Conservation (phyloP, 2,797 vertebrate species). For the Etheostoma perlongum region DNA sequence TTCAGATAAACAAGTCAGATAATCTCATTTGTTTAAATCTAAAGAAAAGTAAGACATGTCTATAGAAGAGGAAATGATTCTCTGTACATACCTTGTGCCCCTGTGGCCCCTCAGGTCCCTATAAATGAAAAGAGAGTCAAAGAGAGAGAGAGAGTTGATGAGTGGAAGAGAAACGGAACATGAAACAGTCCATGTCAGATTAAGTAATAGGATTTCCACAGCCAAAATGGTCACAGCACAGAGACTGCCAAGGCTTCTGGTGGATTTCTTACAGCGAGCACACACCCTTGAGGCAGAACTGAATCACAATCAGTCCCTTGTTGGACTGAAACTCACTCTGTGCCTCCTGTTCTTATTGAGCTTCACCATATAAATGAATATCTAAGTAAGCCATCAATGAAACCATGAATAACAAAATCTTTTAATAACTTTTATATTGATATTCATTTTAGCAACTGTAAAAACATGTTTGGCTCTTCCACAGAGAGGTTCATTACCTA, state of each 20-base stretch:
- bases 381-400: conserved; percentile 63
- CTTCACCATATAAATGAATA: conserved; percentile 58
- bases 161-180: conserved; percentile 26
- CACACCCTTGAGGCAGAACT: conserved; percentile 71
- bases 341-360: conserved; percentile 53
- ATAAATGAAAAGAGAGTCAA: conserved; percentile 53
- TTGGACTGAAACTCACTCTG: conserved; percentile 59
- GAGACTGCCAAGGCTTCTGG: conserved; percentile 69
- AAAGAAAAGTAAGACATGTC: conserved; percentile 29
- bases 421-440: conserved; percentile 61
- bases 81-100: conserved; percentile 91
- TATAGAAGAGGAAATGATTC: conserved; percentile 21
- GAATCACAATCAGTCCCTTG: conserved; percentile 72
- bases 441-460: conserved; percentile 43
- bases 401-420: conserved; percentile 50
- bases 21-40: conserved; percentile 19
- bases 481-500: conserved; percentile 41
- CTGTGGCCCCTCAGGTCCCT: conserved; percentile 95
- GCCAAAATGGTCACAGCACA: conserved; percentile 75
- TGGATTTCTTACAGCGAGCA: conserved; percentile 66
- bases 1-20: conserved; percentile 6
- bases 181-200: conserved; percentile 55
- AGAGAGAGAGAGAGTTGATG: conserved; percentile 23
- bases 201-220: conserved; percentile 79
- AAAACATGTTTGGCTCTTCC: conserved; percentile 47